These are phyloP conservation scores for Eristalinus sepulchralis DNA, from an alignment of 2,888 invertebrate genomes.

Conservation along the genomic window DNA sequence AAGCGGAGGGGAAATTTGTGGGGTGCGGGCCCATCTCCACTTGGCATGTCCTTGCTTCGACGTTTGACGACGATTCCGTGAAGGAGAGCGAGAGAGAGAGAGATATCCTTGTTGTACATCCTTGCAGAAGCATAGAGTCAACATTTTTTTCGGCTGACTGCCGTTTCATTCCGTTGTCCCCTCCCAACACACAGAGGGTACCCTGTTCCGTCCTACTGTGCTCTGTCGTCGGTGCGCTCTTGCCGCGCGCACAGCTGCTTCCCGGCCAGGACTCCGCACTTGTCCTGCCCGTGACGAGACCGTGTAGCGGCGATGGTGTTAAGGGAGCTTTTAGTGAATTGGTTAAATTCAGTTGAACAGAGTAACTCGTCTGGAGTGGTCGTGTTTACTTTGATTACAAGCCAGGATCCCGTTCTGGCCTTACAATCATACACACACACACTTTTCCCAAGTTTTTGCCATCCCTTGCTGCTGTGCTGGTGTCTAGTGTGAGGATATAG, in stretches of 20 bases:
- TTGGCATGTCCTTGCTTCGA: conserved; percentile 9
- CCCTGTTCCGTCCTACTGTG: conserved; percentile 47
- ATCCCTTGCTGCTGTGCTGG: neutral
- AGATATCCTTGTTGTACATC: conserved; percentile 65
- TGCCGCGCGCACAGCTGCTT: conserved; percentile 46
- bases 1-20: conserved; percentile 19
- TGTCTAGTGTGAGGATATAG: conserved; percentile 19
- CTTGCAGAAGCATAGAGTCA: conserved; percentile 29
- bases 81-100: conserved; percentile 29
- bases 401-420: conserved; percentile 48
- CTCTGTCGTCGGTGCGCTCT: conserved; percentile 23
- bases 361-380: conserved; percentile 74
- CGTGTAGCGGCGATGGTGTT: conserved; percentile 66
- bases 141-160: neutral
- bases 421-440: neutral
- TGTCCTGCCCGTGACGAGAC: conserved; percentile 57
- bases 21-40: neutral
- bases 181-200: neutral
- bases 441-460: neutral
- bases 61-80: conserved; percentile 39
- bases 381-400: conserved; percentile 71
- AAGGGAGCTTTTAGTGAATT: conserved; percentile 72
- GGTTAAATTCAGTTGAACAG: conserved; percentile 73
- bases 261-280: conserved; percentile 46
- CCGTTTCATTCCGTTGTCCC: conserved; percentile 55